phyloP scores from a whole-genome alignment of 2,113 vertebrate species.

The Lophotis ruficrista region DNA sequence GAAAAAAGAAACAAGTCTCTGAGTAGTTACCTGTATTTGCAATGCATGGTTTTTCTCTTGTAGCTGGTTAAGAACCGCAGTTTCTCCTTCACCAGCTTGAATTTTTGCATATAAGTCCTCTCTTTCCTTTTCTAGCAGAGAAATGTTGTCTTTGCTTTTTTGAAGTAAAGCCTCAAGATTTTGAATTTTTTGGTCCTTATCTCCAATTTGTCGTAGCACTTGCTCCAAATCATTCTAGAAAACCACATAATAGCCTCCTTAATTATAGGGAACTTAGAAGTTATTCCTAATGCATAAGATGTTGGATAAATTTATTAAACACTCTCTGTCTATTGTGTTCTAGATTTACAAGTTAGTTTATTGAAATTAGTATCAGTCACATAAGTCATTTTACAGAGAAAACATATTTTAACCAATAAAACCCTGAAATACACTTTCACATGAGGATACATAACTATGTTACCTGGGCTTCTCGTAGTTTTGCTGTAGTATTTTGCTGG shows the following conservation, averaged over 20 bases:
- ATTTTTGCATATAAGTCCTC: slow-evolving; percentile 97
- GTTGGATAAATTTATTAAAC: not conserved
- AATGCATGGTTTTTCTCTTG: slow-evolving; percentile 95
- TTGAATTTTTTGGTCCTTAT: slow-evolving; percentile 99
- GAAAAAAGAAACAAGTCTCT: not conserved
- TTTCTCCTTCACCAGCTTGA: slow-evolving; percentile 96
- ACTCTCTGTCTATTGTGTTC: not conserved
- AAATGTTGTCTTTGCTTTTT: slow-evolving; percentile 93
- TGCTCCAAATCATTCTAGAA: slow-evolving; percentile 96
- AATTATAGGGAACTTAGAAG: slow-evolving; percentile 34
- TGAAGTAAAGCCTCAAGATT: slow-evolving; percentile 97
- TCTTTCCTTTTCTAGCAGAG: slow-evolving; percentile 91
- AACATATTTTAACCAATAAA: not conserved
- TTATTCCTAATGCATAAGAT: slow-evolving; percentile 33
- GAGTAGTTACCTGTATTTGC: slow-evolving; percentile 86
- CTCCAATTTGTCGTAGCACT: slow-evolving; percentile 95
- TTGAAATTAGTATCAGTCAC: not conserved
- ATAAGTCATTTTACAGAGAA: not conserved
- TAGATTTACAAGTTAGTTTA: not conserved
- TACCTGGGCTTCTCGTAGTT: slow-evolving; percentile 96
- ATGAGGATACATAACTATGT: not conserved
- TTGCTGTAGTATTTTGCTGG: slow-evolving; percentile 93
- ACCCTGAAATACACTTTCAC: not conserved
- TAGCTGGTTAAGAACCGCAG: slow-evolving; percentile 92
- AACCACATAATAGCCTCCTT: slow-evolving; percentile 41